Conservation (phyloP, 2,888 invertebrate genomes). For the Koerneria pararmatus region DNA sequence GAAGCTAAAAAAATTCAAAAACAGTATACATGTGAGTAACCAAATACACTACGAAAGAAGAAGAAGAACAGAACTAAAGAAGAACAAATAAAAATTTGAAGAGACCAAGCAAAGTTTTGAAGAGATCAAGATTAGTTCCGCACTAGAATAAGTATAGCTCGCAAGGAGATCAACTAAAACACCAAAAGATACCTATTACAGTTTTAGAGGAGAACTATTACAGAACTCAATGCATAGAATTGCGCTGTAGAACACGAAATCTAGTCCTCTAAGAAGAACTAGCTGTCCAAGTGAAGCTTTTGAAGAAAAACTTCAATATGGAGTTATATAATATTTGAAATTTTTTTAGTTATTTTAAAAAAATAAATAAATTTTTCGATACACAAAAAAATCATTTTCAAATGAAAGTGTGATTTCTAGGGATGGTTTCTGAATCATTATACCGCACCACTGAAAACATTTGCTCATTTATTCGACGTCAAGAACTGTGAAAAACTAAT, state of each 20-base stretch:
- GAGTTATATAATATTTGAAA: too few relatives aligned
- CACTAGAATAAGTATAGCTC: too few relatives aligned
- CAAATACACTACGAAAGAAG: neutral
- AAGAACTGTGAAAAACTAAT: too few relatives aligned
- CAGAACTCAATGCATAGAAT: neutral
- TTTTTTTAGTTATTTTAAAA: slow-evolving; percentile 11
- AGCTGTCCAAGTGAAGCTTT: too few relatives aligned
- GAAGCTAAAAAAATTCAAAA: neutral
- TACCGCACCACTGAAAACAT: too few relatives aligned
- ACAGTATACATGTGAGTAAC: neutral
- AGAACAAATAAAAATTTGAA: neutral
- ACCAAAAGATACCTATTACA: neutral
- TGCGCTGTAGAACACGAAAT: too few relatives aligned
- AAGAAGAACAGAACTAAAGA: neutral
- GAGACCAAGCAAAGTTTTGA: too few relatives aligned
- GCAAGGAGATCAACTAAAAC: neutral
- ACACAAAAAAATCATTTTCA: neutral
- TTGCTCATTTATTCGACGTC: too few relatives aligned
- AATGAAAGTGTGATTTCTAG: neutral
- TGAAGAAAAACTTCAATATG: too few relatives aligned
- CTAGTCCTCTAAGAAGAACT: too few relatives aligned
- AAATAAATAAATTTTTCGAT: slow-evolving; percentile 15
- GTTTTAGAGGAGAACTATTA: neutral
- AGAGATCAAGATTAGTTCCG: too few relatives aligned
- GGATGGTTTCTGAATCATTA: neutral